Conservation (phyloP, 2,888 invertebrate species). For the Phyllotreta cruciferae region DNA sequence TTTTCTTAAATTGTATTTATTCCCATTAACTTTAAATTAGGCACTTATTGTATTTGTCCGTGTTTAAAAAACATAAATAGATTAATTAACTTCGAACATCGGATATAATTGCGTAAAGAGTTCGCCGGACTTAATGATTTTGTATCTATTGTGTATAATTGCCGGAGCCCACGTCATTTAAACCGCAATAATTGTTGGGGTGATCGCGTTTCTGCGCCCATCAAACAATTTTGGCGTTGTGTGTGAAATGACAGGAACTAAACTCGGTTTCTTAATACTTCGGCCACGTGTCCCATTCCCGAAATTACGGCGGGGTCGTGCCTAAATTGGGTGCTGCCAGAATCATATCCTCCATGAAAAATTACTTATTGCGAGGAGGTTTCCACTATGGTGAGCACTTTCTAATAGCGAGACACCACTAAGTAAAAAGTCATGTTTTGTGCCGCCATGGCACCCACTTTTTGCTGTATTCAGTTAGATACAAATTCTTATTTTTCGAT, state of each 20-base stretch:
- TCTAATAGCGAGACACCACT: conserved; percentile 32
- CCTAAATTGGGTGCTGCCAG: conserved; percentile 55
- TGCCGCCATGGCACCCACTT: conserved; percentile 1
- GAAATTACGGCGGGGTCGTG: conserved; percentile 54
- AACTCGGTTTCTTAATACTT: conserved; percentile 47
- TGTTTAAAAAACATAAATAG: no score
- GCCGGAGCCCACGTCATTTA: conserved; percentile 22
- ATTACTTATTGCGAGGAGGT: conserved; percentile 47
- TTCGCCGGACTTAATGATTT: conserved; percentile 12
- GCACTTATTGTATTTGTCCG: no score
- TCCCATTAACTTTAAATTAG: no score
- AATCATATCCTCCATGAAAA: conserved; percentile 57
- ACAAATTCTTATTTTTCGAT: conserved; percentile 4
- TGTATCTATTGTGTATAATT: conserved; percentile 18
- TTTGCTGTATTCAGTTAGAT: conserved; percentile 1
- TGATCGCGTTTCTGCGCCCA: conserved; percentile 49
- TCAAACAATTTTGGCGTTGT: conserved; percentile 54
- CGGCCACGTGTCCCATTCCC: conserved; percentile 55
- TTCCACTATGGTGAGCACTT: conserved; percentile 39
- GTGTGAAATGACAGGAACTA: conserved; percentile 52
- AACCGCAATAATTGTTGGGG: conserved; percentile 31
- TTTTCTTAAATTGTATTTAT: no score
- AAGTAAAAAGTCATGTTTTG: conserved; percentile 39
- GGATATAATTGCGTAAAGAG: conserved; percentile 8
- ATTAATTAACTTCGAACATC: neutral